Base-by-base conservation (phyloP, 2,888 invertebrate species). In the Cryptus viduatorius region DNA sequence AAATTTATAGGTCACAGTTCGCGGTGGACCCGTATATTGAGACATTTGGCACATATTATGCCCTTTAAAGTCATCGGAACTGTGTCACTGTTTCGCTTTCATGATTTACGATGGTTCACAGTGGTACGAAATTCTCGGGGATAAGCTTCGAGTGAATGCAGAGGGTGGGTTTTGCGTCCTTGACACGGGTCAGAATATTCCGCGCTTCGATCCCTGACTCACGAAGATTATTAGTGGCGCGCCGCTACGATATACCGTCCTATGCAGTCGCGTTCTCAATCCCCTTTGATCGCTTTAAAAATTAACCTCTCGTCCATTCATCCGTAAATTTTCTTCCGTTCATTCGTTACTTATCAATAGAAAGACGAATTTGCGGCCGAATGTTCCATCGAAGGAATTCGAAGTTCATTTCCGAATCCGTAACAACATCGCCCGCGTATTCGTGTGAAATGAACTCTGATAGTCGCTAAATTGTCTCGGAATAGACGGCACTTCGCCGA, bases 121-220 rank as follows among this genome's bases (percentile, higher is more conserved):
- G 53, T 71, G 69, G 24, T 69, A 65, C 82, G 65, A 42, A 69
- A 71, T 79, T 65, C 75, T 44, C 65, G 42, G 48, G 73, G 44
- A 19, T 48, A 56, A 84, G 68, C 82, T 46, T 65, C 77, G 68
- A 67, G 59, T 19, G 68, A 67, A 84, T 77, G 72, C 65, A 24
- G 37, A 37, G 5, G 37, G 37, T 67, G 68, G 76, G 72, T 37
- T 72, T 61, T 53, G 12, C 67, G 73, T 75, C 82, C 82, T 82
- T 84, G 79, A 84, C 84, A 81, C 71, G 64, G 44, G 37, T 48
- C 14, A 67, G 61, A 72, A 72, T 72, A 48, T 29, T 61, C 72
- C 42, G 46, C 1, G 37, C 65, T 73, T 64, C 42, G 73, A 81
- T 84, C 53, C 78, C 78, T 53, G 53, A 73, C 50, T 78, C 72